phyloP scores from a whole-genome alignment of 2,888 invertebrate species.

The Conus canariensis region DNA sequence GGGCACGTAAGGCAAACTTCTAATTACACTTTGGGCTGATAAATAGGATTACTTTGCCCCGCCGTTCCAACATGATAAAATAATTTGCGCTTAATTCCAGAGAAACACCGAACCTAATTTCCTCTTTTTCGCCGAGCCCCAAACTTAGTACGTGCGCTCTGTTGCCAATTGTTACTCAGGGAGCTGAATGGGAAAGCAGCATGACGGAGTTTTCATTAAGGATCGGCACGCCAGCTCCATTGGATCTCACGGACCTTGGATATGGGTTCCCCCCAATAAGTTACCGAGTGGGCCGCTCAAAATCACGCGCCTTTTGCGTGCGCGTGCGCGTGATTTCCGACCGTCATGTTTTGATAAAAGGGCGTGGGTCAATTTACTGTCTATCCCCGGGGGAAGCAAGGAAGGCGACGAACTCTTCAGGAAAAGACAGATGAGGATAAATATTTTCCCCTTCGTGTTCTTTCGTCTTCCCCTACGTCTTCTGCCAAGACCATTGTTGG shows the following conservation, averaged over 20 bases:
- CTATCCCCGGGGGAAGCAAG: conserved; percentile 38
- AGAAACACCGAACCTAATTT: conserved; percentile 51
- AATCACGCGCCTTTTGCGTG: conserved; percentile 47
- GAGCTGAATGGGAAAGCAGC: conserved; percentile 39
- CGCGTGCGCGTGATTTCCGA: conserved; percentile 50
- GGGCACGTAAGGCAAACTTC: conserved; percentile 50
- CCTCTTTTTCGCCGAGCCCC: conserved; percentile 42
- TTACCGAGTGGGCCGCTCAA: conserved; percentile 37
- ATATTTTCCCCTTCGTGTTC: conserved; percentile 40
- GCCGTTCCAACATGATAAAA: conserved; percentile 47
- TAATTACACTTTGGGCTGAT: conserved; percentile 48
- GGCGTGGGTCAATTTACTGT: conserved; percentile 46
- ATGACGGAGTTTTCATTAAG: conserved; percentile 48
- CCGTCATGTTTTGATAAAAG: conserved; percentile 48
- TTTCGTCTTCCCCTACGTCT: not conserved
- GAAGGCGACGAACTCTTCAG: conserved; percentile 37
- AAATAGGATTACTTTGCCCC: conserved; percentile 48
- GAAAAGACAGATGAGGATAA: conserved; percentile 46
- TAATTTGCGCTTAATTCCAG: conserved; percentile 52
- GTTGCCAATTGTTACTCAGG: conserved; percentile 47
- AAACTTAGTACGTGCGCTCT: conserved; percentile 48
- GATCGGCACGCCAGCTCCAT: conserved; percentile 40
- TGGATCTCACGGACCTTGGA: conserved; percentile 36
- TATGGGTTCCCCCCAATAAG: conserved; percentile 34
- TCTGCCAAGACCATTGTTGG: not conserved